A percentile compares a stretch with the other conserved stretches of the same genome.
phyloP scores from a whole-genome alignment of 2,888 invertebrate genomes.

The Steromphala cineraria region DNA sequence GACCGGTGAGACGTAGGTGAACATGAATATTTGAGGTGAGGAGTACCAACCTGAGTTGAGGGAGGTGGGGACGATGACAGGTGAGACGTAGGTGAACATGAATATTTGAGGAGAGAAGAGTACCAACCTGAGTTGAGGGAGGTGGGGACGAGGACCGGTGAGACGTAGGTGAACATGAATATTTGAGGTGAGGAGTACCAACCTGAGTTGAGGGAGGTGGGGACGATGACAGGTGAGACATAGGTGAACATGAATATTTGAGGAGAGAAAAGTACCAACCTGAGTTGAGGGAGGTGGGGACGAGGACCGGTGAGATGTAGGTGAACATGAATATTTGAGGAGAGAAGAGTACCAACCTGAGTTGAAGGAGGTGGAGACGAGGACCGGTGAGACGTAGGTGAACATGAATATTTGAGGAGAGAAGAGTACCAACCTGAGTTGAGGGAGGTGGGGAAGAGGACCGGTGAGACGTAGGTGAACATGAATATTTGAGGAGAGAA shows the following conservation, averaged over 20 bases:
- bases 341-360: too few species aligned
- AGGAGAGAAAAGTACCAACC: background rate
- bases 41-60: conserved; percentile 22
- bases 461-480: too few species aligned
- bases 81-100: conserved; percentile 38
- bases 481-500: too few species aligned
- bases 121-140: background rate
- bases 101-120: conserved; percentile 37
- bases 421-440: too few species aligned
- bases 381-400: too few species aligned
- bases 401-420: too few species aligned
- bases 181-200: conserved; percentile 44
- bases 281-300: too few species aligned
- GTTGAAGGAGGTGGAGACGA: too few species aligned
- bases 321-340: too few species aligned
- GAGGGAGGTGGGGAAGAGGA: too few species aligned
- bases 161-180: conserved; percentile 35
- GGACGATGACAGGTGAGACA: conserved; percentile 32
- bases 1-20: conserved; percentile 34
- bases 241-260: conserved; percentile 38
- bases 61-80: conserved; percentile 19
- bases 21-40: conserved; percentile 43
- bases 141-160: conserved; percentile 27
- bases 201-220: background rate
- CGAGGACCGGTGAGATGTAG: too few species aligned